Percentiles rank a stretch among this genome's conserved stretches.
Conservation (phyloP, 2,888 invertebrate species). For the Limnephilus auricula region DNA sequence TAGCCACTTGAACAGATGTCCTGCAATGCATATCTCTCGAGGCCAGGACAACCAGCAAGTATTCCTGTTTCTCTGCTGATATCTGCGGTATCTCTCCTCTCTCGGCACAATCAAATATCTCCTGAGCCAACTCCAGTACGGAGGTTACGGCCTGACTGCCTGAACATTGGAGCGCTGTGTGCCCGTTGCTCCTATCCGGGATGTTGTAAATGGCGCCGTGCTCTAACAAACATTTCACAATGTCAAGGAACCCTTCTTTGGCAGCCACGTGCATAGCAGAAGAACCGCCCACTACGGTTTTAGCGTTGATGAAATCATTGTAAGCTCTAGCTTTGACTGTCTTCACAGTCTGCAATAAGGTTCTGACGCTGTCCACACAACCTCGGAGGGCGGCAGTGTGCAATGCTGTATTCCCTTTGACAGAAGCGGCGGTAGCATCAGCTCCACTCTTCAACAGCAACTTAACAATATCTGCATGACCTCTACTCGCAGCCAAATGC, state of each 20-base stretch:
- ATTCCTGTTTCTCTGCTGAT: background rate
- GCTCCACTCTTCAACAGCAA: conserved; percentile 24
- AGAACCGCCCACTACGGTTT: background rate
- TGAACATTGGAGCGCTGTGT: background rate
- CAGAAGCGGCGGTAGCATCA: background rate
- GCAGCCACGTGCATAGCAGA: conserved; percentile 3
- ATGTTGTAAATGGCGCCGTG: background rate
- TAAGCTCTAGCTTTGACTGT: background rate
- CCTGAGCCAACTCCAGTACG: background rate
- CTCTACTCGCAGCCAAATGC: conserved; percentile 12
- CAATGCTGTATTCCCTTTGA: conserved; percentile 1
- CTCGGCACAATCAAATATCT: background rate
- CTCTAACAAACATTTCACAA: conserved; percentile 9
- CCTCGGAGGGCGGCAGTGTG: background rate
- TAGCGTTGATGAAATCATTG: conserved; percentile 22
- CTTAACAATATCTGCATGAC: conserved; percentile 2
- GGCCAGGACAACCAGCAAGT: background rate
- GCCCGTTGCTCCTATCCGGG: background rate
- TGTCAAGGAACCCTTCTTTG: background rate
- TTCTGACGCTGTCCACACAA: background rate
- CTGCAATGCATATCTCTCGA: background rate
- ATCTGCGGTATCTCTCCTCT: background rate
- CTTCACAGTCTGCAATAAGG: background rate
- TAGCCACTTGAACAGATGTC: conserved; percentile 4
- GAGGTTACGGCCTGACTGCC: background rate